Evolutionary conservation across 2,888 invertebrate genomes (phyloP), one percentile per base, ranked within the genome.

Genomic region (Acanthosoma haemorrhoidale): DNA sequence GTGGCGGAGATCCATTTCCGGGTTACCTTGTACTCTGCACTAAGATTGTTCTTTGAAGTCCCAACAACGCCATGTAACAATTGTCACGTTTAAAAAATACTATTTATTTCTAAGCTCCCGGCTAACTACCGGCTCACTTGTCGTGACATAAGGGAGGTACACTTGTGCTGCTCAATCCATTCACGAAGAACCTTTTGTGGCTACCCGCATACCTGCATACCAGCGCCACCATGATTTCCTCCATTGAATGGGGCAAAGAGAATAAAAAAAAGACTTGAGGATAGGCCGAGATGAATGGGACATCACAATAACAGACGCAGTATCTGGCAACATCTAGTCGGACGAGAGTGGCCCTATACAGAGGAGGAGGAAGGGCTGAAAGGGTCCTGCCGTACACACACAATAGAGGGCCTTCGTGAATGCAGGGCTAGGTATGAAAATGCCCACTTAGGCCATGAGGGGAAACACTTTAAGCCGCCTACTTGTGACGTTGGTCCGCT

Each of bases 121-220:
- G n/a, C n/a, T n/a, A n/a, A n/a, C n/a, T n/a, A n/a, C n/a, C n/a
- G n/a, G n/a, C n/a, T n/a, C n/a, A n/a, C n/a, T n/a, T n/a, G n/a
- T n/a, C n/a, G n/a, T n/a, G n/a, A 51, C 51, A 25, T 21, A 51
- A 51, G 6, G 11, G 8, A 2, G 2, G 18, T 51, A 25, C 51
- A 51, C 51, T 51, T 51, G 25, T n/a, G n/a, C 13, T 8, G n/a
- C n/a, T 2, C 6, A 6, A 51, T 6, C 5, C 51, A 51, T 51
- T 51, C 6, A 25, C 5, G 51, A 13, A 25, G 29, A 13, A 51
- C 25, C 51, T 51, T 25, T 51, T 25, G 51, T 51, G 1, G n/a
- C 51, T n/a, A n/a, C 51, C 51, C 51, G 51, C 51, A 51, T 51
- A 51, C 51, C 51, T 51, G 25, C 51, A 51, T 51, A 25, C 25